Evolutionary conservation across 2,888 invertebrate species (phyloP), one percentile per base, ranked within the genome.

Genomic region (Fragum sueziense): DNA sequence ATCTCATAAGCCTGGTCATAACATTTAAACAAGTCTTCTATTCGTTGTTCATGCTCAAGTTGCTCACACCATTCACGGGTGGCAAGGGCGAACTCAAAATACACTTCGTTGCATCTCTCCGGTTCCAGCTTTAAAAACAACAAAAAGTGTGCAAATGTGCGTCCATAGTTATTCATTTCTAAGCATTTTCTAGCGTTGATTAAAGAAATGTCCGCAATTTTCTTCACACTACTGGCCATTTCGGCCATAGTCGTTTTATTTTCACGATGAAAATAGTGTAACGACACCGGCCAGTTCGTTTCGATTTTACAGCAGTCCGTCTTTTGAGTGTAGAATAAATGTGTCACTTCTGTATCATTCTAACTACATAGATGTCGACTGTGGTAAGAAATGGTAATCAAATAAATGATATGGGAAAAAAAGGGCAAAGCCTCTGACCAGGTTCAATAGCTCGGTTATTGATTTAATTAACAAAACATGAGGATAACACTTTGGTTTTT

Each of bases 1-100:
- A 94, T 90, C 80, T 94, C 93, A 84, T 88, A 89, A 17, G 90
- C 91, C 69, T 90, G 89, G 34, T 88, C 85, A 82, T 88, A 90
- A 67, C 90, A 89, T 59, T 83, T 86, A 74, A 90, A 88, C 31
- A 91, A 72, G 61, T 90, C 89, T 29, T 89, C 86, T 3, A 87
- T 72, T 74, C 88, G 76, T 29, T 84, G 82, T 41, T 81, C 77
- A 27, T 65, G 71, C 51, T 87, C 86, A 33, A 91, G 80, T 37
- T 85, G 77, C 57, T 88, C 88, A 22, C 86, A 85, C 90, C 90
- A 91, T 77, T 89, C 86, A 52, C 86, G 76, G 77, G 88, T 85
- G 17, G 87, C 87, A 14, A 87, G 68, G 2, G 86, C 81, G 82
- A 90, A 90, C 65, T 89, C 88, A 7, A 79, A 76, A 27, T 85